Conservation (phyloP, 2,888 invertebrate genomes). For the Cataglyphis cursor region DNA sequence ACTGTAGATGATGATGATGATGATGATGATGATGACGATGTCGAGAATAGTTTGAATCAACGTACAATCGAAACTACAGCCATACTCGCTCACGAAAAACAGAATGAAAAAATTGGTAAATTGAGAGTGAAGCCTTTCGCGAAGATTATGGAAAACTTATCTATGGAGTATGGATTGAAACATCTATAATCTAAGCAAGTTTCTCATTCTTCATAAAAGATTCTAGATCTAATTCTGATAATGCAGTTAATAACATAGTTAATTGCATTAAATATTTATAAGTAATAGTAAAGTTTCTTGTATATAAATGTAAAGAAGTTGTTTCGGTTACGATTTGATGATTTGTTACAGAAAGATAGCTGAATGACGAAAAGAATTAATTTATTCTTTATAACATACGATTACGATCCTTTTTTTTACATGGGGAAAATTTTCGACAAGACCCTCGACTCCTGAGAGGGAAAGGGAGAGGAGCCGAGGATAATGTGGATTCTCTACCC, state of each 20-base stretch:
- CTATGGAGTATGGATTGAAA: constrained; percentile 4
- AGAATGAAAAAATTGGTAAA: constrained; percentile 44
- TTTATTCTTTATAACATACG: not conserved
- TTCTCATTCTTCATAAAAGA: not conserved
- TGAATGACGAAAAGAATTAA: not conserved
- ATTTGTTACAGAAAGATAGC: not conserved
- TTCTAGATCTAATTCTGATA: not conserved
- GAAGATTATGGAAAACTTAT: constrained; percentile 52
- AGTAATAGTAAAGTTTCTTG: not conserved
- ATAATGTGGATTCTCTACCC: too few relatives aligned
- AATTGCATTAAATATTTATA: not conserved
- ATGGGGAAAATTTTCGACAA: too few relatives aligned
- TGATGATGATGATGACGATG: constrained; percentile 19
- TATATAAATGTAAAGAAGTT: not conserved
- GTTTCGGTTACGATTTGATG: not conserved
- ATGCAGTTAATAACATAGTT: not conserved
- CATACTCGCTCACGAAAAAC: not conserved
- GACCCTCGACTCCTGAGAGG: too few relatives aligned
- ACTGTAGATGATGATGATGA: constrained; percentile 37
- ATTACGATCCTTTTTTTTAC: too few relatives aligned
- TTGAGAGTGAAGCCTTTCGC: constrained; percentile 63
- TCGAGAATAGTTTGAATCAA: not conserved
- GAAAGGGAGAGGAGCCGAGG: too few relatives aligned
- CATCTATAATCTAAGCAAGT: not conserved
- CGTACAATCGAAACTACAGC: not conserved